Conservation (phyloP, 2,888 invertebrate species). For the Bhutanitis thaidina region DNA sequence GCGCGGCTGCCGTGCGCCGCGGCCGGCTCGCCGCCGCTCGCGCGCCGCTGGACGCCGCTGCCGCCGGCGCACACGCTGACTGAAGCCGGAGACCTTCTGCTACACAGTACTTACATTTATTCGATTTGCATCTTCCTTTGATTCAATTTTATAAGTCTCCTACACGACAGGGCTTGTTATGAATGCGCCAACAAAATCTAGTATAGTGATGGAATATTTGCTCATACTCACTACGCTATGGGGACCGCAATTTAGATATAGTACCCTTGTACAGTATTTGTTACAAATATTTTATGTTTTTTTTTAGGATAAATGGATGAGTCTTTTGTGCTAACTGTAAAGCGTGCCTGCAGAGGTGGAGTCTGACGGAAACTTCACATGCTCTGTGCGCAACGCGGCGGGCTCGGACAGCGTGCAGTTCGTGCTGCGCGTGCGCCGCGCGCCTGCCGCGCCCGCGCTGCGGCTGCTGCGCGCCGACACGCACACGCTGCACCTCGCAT, state of each 20-base stretch:
- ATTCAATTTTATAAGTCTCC: too few species aligned
- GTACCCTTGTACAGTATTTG: too few species aligned
- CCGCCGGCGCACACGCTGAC: slow-evolving; percentile 80
- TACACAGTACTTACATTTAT: slow-evolving; percentile 75
- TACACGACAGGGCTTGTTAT: too few species aligned
- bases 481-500: slow-evolving; percentile 78
- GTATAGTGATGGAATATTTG: too few species aligned
- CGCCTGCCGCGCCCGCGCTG: slow-evolving; percentile 83
- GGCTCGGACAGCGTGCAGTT: slow-evolving; percentile 89
- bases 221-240: too few species aligned
- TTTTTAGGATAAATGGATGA: too few species aligned
- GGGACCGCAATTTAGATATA: too few species aligned
- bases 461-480: slow-evolving; percentile 78
- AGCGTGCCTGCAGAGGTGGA: slow-evolving; percentile 74
- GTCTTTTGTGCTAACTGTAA: too few species aligned
- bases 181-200: too few species aligned
- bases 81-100: slow-evolving; percentile 80
- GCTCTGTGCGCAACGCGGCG: slow-evolving; percentile 86
- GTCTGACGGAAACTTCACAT: slow-evolving; percentile 86
- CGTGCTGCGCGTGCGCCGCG: slow-evolving; percentile 69
- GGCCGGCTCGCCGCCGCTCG: slow-evolving; percentile 82
- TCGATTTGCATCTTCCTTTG: too few species aligned
- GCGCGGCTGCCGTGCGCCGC: slow-evolving; percentile 84
- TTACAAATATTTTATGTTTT: too few species aligned
- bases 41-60: slow-evolving; percentile 79